These are phyloP conservation scores for Stichodactyla mertensii DNA, from an alignment of 64 coral and sea anemone genomes.

Conservation along the genomic window DNA sequence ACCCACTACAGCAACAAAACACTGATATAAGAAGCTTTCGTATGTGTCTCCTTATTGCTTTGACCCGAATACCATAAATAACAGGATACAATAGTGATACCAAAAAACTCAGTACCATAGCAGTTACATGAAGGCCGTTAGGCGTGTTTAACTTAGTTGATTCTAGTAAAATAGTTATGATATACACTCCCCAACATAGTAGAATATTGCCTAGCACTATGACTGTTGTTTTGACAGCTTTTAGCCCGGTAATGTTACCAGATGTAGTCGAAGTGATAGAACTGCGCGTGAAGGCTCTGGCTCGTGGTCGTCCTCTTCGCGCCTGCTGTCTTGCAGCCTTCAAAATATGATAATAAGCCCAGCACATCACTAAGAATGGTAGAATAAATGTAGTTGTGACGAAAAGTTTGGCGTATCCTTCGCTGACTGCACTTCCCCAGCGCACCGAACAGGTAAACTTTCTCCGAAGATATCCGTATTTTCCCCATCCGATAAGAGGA, in stretches of 20 bases:
- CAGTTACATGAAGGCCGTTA: conserved; percentile 42
- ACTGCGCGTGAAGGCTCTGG: conserved; percentile 28
- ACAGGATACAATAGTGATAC: conserved; percentile 61
- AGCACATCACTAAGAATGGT: conserved; percentile 59
- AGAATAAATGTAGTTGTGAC: conserved; percentile 37
- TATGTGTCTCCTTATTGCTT: conserved; percentile 61
- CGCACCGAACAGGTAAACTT: conserved; percentile 80
- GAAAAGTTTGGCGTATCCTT: conserved; percentile 85
- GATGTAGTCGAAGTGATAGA: conserved; percentile 64
- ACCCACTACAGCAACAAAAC: conserved; percentile 22
- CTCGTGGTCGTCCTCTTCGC: conserved; percentile 53
- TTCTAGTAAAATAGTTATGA: conserved; percentile 62
- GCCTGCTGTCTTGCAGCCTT: conserved; percentile 85
- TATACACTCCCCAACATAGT: conserved; percentile 80
- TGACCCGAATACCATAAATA: conserved; percentile 86
- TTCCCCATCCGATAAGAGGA: conserved; percentile 88
- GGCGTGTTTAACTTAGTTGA: conserved; percentile 41
- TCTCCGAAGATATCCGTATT: conserved; percentile 69
- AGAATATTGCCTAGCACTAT: conserved; percentile 60
- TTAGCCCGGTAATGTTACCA: conserved; percentile 57
- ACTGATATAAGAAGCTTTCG: conserved; percentile 17
- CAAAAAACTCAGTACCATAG: conserved; percentile 50
- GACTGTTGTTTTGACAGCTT: conserved; percentile 70
- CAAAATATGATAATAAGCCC: conserved; percentile 79
- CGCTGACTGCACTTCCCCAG: conserved; percentile 67